Conservation (phyloP, 2,797 vertebrate genomes). For the Aulostomus chinensis region DNA sequence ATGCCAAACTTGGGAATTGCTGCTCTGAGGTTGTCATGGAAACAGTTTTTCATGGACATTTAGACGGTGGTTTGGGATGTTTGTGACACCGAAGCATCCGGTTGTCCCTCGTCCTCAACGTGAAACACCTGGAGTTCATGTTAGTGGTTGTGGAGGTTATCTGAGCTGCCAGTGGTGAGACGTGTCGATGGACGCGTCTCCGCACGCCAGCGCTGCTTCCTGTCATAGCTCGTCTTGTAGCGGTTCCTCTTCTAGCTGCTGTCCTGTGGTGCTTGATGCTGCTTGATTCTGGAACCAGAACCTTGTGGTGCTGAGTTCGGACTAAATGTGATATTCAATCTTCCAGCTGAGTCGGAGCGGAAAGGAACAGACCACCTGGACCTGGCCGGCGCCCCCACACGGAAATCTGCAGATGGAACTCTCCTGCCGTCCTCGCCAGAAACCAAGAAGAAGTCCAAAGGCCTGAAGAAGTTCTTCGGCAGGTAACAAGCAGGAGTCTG, state of each 20-base stretch:
- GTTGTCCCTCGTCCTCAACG: conserved; percentile 47
- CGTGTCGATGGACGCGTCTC: too few relatives aligned
- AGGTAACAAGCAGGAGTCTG: conserved; percentile 73
- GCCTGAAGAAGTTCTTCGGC: conserved; percentile 93
- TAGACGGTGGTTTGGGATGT: not conserved
- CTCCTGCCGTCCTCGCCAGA: conserved; percentile 84
- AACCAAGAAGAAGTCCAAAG: conserved; percentile 91
- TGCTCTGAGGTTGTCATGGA: not conserved
- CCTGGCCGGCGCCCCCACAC: conserved; percentile 81
- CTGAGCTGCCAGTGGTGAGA: too few relatives aligned
- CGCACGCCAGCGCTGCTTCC: too few relatives aligned
- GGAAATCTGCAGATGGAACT: conserved; percentile 61
- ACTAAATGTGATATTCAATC: not conserved
- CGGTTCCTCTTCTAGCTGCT: conserved; percentile 4
- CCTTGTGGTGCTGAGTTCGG: too few relatives aligned
- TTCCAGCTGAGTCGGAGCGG: conserved; percentile 85
- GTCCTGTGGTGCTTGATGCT: too few relatives aligned
- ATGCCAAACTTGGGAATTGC: not conserved
- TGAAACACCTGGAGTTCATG: conserved; percentile 56
- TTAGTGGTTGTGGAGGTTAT: too few relatives aligned
- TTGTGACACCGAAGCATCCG: conserved; percentile 32
- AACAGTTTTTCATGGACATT: not conserved
- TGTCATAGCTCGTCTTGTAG: too few relatives aligned
- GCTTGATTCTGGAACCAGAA: too few relatives aligned
- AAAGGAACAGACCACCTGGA: conserved; percentile 89